Conservation (phyloP, 2,888 invertebrate species). For the Sphaeridia pumilis region DNA sequence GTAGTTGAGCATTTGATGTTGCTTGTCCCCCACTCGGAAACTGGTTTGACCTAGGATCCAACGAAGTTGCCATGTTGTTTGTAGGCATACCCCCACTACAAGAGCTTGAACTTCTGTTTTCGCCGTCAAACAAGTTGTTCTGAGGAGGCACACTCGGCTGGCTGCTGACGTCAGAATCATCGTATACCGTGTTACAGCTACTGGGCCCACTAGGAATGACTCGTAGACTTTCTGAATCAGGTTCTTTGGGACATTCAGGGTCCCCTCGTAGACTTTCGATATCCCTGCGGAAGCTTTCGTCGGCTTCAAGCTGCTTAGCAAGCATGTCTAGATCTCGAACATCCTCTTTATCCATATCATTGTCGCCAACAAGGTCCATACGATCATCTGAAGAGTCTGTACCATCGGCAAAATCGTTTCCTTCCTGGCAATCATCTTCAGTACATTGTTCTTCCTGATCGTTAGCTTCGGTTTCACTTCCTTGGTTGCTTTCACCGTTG, state of each 20-base stretch:
- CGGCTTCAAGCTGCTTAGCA: too few species aligned
- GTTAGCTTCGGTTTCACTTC: too few species aligned
- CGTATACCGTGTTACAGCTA: conserved; percentile 35
- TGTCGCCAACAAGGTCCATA: conserved; percentile 4
- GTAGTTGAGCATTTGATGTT: too few species aligned
- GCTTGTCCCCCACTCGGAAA: too few species aligned
- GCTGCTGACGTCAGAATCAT: conserved; percentile 29
- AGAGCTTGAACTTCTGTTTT: conserved; percentile 32
- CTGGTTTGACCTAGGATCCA: too few species aligned
- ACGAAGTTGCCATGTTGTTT: not conserved
- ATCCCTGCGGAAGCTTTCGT: conserved; percentile 25
- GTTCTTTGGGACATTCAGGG: conserved; percentile 33
- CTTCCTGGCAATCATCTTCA: too few species aligned
- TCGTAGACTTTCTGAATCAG: conserved; percentile 34
- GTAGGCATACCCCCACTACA: conserved; percentile 24
- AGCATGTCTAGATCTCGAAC: too few species aligned
- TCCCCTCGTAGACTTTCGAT: conserved; percentile 34
- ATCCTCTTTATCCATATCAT: too few species aligned
- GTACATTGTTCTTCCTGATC: too few species aligned
- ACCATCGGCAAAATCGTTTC: too few species aligned
- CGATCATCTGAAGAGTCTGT: too few species aligned
- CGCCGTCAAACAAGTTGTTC: conserved; percentile 15
- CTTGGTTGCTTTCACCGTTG: too few species aligned
- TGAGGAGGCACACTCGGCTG: conserved; percentile 33
- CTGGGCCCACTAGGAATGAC: conserved; percentile 36